These are phyloP conservation scores for Callitettix versicolor DNA, from an alignment of 1,140 invertebrate genomes.

Conservation along the genomic window DNA sequence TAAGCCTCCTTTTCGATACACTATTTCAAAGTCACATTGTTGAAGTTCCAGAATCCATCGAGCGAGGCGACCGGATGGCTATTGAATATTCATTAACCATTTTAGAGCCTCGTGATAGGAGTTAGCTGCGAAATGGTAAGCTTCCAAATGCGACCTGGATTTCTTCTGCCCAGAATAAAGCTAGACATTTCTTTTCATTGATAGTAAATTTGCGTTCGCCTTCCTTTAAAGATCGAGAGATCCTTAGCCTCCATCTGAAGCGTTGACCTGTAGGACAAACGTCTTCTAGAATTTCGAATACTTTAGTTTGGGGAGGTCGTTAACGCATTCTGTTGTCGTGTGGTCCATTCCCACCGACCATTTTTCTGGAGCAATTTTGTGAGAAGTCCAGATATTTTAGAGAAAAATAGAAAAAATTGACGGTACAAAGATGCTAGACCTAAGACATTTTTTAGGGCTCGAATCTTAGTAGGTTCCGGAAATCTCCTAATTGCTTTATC, in stretches of 20 bases:
- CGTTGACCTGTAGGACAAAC: constrained; percentile 28
- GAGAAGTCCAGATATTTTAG: constrained; percentile 26
- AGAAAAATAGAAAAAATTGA: constrained; percentile 30
- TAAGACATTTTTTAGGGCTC: constrained; percentile 25
- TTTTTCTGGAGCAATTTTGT: constrained; percentile 25
- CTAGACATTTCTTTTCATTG: constrained; percentile 35
- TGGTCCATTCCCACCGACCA: constrained; percentile 17
- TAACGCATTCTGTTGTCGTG: constrained; percentile 8
- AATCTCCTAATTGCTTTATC: too few species aligned
- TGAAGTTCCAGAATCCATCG: constrained; percentile 26
- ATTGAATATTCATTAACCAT: too few species aligned
- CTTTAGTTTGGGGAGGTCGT: constrained; percentile 22
- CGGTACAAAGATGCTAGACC: constrained; percentile 29
- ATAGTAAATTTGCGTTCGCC: constrained; percentile 31
- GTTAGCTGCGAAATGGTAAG: constrained; percentile 29
- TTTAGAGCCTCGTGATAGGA: constrained; percentile 36
- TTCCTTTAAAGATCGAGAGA: constrained; percentile 23
- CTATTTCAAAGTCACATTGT: constrained; percentile 30
- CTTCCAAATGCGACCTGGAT: constrained; percentile 31
- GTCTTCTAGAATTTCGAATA: constrained; percentile 23
- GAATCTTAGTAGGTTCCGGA: too few species aligned
- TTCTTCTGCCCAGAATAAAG: constrained; percentile 30
- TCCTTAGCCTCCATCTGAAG: constrained; percentile 25
- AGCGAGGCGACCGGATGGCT: constrained; percentile 24
- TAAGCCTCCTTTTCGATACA: constrained; percentile 28